Base-by-base conservation (phyloP, 1,140 invertebrate species). In the Zaprionus gabonicus region DNA sequence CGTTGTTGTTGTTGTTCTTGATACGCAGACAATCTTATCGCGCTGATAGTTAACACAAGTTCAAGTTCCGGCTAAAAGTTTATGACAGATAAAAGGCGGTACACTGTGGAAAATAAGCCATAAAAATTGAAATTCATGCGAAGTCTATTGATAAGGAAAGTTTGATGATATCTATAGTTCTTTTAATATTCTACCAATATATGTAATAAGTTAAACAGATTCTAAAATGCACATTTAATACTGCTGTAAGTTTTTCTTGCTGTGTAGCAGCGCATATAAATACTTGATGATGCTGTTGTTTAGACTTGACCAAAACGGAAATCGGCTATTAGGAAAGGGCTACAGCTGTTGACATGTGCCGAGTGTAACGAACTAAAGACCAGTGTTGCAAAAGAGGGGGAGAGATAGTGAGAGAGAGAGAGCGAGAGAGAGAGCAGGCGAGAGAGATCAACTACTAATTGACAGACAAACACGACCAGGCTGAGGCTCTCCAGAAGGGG, bases 241-340 rank as follows among this genome's bases (percentile, higher is more conserved):
- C 15, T 6, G 5, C 6, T 44, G 41, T 9, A 44, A 0, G 7
- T 44, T 44, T 46, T 10, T 46, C 0, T 46, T 23, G 23, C n/a
- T 17, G 1, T 46, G 41, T 17, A 46, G n/a, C 25, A 28, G 1
- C 13, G 10, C 53, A 53, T 84, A 78, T 66, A 71, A 75, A 84
- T 81, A 85, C 69, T 13, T 38, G 28, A 17, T 71, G 65, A 82
- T 82, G 75, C 58, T 79, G 63, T 58, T 53, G 41, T 80, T 80
- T 49, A 64, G 66, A 71, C 77, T 64, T 73, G 73, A 46, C 66
- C 36, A 84, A 74, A 82, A 66, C 81, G 78, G 84, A 87, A 87
- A 84, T 88, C 78, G 83, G 71, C 78, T 67, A 87, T 86, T 80
- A 71, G 60, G 28, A 68, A 79, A 57, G 62, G 83, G 76, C 79